A percentile compares a stretch with the other conserved stretches of the same genome.
Evolutionary conservation across 2,888 invertebrate genomes (phyloP).

Genomic region (Diarsia brunnea): DNA sequence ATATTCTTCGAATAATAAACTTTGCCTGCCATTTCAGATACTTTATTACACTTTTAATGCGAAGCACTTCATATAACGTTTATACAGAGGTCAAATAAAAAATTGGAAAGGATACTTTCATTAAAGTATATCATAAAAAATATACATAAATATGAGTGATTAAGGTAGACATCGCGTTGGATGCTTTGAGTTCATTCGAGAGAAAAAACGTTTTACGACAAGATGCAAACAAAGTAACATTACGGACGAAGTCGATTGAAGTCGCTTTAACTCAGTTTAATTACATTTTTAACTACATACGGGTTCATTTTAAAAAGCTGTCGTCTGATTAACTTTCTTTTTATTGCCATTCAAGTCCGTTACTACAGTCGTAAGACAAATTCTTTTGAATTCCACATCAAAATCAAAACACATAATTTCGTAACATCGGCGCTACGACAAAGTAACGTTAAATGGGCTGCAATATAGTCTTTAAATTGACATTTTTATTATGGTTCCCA

Average conservation of each 20-base stretch:
- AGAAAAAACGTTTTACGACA: constrained; percentile 82
- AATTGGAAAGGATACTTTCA: constrained; percentile 80
- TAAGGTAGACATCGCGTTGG: constrained; percentile 84
- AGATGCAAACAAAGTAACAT: constrained; percentile 83
- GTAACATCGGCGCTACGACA: constrained; percentile 34
- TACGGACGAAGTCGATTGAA: constrained; percentile 75
- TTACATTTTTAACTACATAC: constrained; percentile 81
- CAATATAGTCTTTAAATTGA: constrained; percentile 56
- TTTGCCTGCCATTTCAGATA: constrained; percentile 51
- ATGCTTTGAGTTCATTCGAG: constrained; percentile 74
- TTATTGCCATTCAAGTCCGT: constrained; percentile 70
- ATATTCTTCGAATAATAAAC: constrained; percentile 65
- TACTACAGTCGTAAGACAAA: constrained; percentile 57
- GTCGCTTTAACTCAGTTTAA: constrained; percentile 79
- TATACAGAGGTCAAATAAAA: constrained; percentile 69
- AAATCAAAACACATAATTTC: constrained; percentile 50
- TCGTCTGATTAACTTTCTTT: constrained; percentile 73
- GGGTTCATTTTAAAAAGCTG: constrained; percentile 76
- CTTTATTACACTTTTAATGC: constrained; percentile 68
- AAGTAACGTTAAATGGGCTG: constrained; percentile 42
- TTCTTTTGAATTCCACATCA: constrained; percentile 38
- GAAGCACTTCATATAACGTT: constrained; percentile 67
- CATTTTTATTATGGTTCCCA: constrained; percentile 67
- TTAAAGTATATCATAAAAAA: constrained; percentile 83
- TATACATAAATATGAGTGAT: constrained; percentile 86